Evolutionary conservation across 2,797 vertebrate genomes (phyloP).

Genomic region (Lutjanus campechanus): DNA sequence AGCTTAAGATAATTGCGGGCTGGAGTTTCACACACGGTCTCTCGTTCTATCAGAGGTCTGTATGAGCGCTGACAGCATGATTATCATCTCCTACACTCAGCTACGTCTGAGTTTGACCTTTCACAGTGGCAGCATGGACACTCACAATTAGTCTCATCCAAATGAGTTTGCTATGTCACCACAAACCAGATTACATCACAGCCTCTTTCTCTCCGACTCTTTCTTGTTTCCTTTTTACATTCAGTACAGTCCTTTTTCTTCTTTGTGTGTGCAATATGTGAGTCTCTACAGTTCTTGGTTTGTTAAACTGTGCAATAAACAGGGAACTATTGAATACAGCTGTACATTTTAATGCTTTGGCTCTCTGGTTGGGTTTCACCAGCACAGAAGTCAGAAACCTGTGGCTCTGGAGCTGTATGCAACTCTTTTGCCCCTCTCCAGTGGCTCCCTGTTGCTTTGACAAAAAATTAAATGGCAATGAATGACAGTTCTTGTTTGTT

Average conservation of each 20-base stretch:
- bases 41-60: slow-evolving; percentile 35
- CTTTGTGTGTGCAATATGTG: not conserved
- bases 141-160: slow-evolving; percentile 59
- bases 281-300: slow-evolving; percentile 16
- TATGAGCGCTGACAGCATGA: slow-evolving; percentile 38
- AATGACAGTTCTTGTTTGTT: too few relatives aligned
- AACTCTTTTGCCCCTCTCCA: too few relatives aligned
- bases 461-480: too few relatives aligned
- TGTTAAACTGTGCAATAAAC: not conserved
- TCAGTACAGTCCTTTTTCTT: not conserved
- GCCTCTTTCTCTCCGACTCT: not conserved
- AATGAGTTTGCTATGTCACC: slow-evolving; percentile 44
- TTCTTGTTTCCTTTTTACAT: not conserved
- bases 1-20: slow-evolving; percentile 37
- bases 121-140: slow-evolving; percentile 47
- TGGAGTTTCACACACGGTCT: slow-evolving; percentile 33
- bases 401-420: too few relatives aligned
- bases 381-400: too few relatives aligned
- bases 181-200: slow-evolving; percentile 51
- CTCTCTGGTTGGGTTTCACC: not conserved
- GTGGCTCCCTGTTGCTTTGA: too few relatives aligned
- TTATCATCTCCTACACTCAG: slow-evolving; percentile 52
- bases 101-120: slow-evolving; percentile 69
- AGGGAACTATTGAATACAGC: not conserved
- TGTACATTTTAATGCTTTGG: slow-evolving; percentile 2